These are phyloP conservation scores for Xylota sylvarum DNA, from an alignment of 2,888 invertebrate species.

Conservation along the genomic window DNA sequence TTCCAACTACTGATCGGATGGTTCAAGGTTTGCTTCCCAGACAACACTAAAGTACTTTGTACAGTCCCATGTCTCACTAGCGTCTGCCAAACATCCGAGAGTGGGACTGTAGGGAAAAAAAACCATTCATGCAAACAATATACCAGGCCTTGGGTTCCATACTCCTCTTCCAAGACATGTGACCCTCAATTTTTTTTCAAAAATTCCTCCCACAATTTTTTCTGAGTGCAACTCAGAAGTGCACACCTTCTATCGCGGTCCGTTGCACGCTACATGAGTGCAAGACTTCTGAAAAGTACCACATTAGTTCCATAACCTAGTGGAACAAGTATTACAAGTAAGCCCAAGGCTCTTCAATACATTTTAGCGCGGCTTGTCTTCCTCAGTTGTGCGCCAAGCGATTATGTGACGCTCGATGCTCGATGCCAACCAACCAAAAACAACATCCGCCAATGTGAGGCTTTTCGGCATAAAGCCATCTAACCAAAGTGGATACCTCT, in stretches of 20 bases:
- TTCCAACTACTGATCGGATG: too few species aligned
- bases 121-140: too few species aligned
- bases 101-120: too few species aligned
- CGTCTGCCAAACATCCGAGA: too few species aligned
- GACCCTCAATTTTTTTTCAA: too few species aligned
- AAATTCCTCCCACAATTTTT: constrained; percentile 1
- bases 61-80: too few species aligned
- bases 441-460: constrained; percentile 11
- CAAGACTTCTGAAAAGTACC: constrained; percentile 5
- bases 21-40: too few species aligned
- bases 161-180: too few species aligned
- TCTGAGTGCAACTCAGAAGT: constrained; percentile 10
- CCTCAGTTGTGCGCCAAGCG: not conserved
- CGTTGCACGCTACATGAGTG: not conserved
- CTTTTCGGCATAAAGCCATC: constrained; percentile 12
- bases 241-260: not conserved
- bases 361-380: not conserved
- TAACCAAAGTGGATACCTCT: not conserved
- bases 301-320: constrained; percentile 33
- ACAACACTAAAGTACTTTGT: too few species aligned
- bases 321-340: constrained; percentile 23
- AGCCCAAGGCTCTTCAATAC: constrained; percentile 6
- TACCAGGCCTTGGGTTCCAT: too few species aligned
- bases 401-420: constrained; percentile 6
- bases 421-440: not conserved